A percentile compares a stretch with the other conserved stretches of the same genome.
Conservation (phyloP, 2,888 invertebrate species). For the Drepana falcataria region DNA sequence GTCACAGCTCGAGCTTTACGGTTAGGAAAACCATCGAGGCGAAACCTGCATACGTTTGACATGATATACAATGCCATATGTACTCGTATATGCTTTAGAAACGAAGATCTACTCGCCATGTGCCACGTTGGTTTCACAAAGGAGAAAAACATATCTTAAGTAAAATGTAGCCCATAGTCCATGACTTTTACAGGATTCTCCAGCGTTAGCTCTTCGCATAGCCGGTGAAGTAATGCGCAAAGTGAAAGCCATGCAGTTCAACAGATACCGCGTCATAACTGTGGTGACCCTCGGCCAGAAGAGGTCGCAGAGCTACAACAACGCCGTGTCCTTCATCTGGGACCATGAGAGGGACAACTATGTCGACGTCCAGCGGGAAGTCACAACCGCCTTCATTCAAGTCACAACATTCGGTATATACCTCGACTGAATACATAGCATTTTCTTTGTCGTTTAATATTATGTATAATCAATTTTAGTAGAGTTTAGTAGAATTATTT, state of each 20-base stretch:
- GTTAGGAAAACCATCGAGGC: too few relatives aligned
- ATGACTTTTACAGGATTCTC: constrained; percentile 28
- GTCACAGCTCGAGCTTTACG: too few relatives aligned
- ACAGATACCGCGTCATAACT: constrained; percentile 52
- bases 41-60: too few relatives aligned
- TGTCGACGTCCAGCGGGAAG: constrained; percentile 34
- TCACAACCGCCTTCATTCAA: constrained; percentile 45
- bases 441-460: neutral
- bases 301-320: constrained; percentile 59
- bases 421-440: constrained; percentile 28
- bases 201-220: constrained; percentile 38
- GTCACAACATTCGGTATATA: constrained; percentile 56
- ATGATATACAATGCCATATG: too few relatives aligned
- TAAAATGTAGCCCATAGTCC: too few relatives aligned
- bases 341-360: constrained; percentile 54
- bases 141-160: too few relatives aligned
- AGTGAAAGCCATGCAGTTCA: constrained; percentile 44
- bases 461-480: neutral
- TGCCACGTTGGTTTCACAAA: too few relatives aligned
- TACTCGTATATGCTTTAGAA: too few relatives aligned
- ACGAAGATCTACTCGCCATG: too few relatives aligned
- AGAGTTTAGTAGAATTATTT: neutral
- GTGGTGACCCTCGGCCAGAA: constrained; percentile 57
- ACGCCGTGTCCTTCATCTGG: constrained; percentile 62
- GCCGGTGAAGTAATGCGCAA: constrained; percentile 52